phyloP scores from a whole-genome alignment of 2,888 invertebrate species.

The Dryococelus australis region DNA sequence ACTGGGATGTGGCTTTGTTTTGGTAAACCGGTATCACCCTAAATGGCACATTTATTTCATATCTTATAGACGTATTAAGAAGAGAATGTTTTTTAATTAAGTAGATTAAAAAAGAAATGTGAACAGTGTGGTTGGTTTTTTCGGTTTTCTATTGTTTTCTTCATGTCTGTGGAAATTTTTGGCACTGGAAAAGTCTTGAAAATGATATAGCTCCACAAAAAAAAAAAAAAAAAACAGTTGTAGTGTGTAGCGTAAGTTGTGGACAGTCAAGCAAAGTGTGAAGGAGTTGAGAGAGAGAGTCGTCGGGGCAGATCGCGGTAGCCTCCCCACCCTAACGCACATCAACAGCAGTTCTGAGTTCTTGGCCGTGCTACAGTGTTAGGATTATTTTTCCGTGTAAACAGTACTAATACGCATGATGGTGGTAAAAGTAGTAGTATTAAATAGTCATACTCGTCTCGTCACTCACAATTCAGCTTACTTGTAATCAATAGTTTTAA shows the following conservation, averaged over 20 bases:
- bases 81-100: background rate
- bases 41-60: constrained; percentile 67
- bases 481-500: constrained; percentile 11
- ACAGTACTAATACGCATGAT: background rate
- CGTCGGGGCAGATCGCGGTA: background rate
- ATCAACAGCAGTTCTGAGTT: constrained; percentile 2
- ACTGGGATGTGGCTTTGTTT: constrained; percentile 42
- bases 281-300: background rate
- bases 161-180: constrained; percentile 43
- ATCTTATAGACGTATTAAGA: constrained; percentile 42
- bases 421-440: background rate
- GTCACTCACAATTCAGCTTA: constrained; percentile 3
- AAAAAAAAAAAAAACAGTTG: background rate
- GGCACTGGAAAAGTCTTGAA: constrained; percentile 40
- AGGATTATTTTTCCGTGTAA: constrained; percentile 16
- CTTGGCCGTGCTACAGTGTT: background rate
- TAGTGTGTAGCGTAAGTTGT: background rate
- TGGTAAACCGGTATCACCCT: constrained; percentile 71
- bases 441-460: background rate
- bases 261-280: background rate
- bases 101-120: background rate
- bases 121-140: background rate
- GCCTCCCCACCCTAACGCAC: background rate
- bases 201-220: constrained; percentile 2
- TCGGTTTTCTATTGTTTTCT: constrained; percentile 34